phyloP scores from a whole-genome alignment of 1,140 invertebrate genomes.

The Platorchestia sp. region DNA sequence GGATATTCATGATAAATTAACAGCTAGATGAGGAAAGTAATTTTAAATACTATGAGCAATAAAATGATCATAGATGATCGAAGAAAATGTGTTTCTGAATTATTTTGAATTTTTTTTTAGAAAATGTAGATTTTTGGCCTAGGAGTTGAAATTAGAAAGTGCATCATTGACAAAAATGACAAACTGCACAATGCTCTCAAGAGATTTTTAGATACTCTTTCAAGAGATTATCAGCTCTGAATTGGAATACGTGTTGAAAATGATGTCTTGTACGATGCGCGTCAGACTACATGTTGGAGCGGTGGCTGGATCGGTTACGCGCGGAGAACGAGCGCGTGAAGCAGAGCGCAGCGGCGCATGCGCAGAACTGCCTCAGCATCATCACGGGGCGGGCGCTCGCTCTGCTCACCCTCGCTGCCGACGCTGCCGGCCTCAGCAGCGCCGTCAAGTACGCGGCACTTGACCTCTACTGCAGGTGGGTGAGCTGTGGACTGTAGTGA shows the following conservation, averaged over 20 bases:
- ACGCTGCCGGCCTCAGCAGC: not conserved
- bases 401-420: not conserved
- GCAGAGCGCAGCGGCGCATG: not conserved
- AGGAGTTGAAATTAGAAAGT: no score
- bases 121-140: no score
- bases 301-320: not conserved
- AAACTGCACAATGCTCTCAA: no score
- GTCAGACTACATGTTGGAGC: not conserved
- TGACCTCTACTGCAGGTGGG: slow-evolving; percentile 41
- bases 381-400: not conserved
- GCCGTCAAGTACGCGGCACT: not conserved
- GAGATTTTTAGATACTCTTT: no score
- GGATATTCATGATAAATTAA: no score
- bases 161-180: no score
- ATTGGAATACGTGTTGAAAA: not conserved
- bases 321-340: not conserved
- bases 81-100: no score
- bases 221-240: not conserved
- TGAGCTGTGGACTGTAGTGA: not conserved
- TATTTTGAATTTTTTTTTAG: no score
- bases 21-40: no score
- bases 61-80: no score
- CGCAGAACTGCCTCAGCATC: not conserved
- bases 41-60: no score
- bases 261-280: not conserved